Percentiles rank a stretch among this genome's conserved stretches.
phyloP scores from a whole-genome alignment of 2,113 vertebrate species.

The Helogale parvula region DNA sequence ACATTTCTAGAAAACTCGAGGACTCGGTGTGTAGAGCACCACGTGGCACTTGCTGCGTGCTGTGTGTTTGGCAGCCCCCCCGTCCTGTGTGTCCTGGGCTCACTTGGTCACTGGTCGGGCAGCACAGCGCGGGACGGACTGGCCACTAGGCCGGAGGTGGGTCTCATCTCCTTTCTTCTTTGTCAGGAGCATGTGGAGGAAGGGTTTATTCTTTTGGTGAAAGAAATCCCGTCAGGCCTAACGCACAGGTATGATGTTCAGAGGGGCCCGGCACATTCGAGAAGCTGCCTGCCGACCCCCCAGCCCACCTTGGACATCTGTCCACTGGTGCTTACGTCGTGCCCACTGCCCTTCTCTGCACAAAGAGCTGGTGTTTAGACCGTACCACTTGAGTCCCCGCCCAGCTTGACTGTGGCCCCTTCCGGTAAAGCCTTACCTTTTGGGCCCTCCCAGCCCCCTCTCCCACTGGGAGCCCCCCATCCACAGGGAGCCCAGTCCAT shows the following conservation, averaged over 20 bases:
- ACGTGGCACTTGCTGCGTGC: rapidly evolving
- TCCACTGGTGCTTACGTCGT: rapidly evolving
- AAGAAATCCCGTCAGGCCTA: background rate
- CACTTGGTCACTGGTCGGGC: background rate
- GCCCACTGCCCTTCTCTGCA: rapidly evolving
- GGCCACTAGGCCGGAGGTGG: background rate
- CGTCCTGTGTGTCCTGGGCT: background rate
- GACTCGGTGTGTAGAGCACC: rapidly evolving
- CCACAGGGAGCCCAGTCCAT: background rate
- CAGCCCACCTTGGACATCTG: rapidly evolving
- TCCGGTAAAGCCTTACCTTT: background rate
- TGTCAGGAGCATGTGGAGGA: background rate
- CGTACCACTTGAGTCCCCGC: rapidly evolving
- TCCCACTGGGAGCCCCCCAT: rapidly evolving
- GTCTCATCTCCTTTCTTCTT: background rate
- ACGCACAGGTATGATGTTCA: background rate
- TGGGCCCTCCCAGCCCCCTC: background rate
- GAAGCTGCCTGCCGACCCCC: rapidly evolving
- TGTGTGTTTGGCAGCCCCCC: rapidly evolving
- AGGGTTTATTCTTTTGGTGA: background rate
- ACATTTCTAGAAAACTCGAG: background rate
- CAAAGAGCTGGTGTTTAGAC: background rate
- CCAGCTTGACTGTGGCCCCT: background rate
- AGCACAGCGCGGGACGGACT: too few relatives aligned
- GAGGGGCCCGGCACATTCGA: rapidly evolving